Base-by-base conservation (phyloP, 2,113 vertebrate species). In the Eurypyga helias region DNA sequence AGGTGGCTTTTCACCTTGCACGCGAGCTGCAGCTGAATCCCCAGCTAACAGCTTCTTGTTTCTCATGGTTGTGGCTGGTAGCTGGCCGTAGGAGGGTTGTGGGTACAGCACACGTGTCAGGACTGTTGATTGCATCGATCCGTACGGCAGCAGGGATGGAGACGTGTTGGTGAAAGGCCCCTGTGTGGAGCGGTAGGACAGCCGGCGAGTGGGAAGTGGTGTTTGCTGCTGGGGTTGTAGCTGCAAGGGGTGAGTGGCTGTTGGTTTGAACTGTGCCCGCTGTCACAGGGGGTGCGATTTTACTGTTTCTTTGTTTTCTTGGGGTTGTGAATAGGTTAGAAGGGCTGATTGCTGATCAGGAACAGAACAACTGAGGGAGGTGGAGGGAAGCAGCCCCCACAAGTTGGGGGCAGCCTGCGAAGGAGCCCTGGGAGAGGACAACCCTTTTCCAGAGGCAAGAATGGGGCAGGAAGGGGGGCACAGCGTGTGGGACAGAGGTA, bases 41-140 rank as follows among this genome's bases (percentile, higher is more conserved):
- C 33, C 60, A 31, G 0, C 24, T 26, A 26, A 1, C 2, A 12
- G 64, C 20, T 57, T 3, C 57, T 13, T 5, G 2, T 3, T 52
- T 49, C 29, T 11, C 5, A 6, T 0, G 0, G 58, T 17, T 24
- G 61, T 41, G 2, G 0, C 58, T 9, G 6, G 14, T 5, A 65
- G 41, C 69, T 13, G 41, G 2, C 0, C 0, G 0, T 2, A 8
- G 4, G 29, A 1, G 24, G 18, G 66, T 2, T 28, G 2, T 43
- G 83, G 65, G 46, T 11, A 6, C 1, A 5, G 41, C 8, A 8
- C 21, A 11, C 66, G 72, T 1, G 3, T 48, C 51, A 54, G 77
- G 60, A 23, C 21, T 25, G 33, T 3, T 8, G 23, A 4, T 10
- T 17, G 0, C 33, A 21, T 54, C 1, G 0, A 4, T 26, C 2